phyloP scores from a whole-genome alignment of 2,113 vertebrate genomes.

The Ariopsis seemanni region DNA sequence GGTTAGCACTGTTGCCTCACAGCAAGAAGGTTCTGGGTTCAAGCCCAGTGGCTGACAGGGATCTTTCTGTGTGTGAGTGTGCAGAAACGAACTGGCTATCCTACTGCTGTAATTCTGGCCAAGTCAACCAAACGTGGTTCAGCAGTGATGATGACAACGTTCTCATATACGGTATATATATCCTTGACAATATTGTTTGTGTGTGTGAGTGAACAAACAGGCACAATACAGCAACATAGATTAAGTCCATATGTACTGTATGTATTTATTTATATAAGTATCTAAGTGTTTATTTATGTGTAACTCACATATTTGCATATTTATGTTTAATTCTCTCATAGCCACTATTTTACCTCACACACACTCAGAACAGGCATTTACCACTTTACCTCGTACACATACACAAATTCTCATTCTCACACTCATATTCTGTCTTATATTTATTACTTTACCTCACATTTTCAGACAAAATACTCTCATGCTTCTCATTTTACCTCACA shows the following conservation, averaged over 20 bases:
- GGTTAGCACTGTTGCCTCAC: too few relatives aligned
- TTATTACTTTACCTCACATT: neutral
- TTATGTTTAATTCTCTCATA: neutral
- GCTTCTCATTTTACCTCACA: neutral
- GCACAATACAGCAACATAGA: neutral
- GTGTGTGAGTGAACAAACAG: neutral
- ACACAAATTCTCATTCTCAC: neutral
- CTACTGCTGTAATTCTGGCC: too few relatives aligned
- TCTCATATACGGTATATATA: neutral
- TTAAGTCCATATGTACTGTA: neutral
- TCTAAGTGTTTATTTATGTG: neutral
- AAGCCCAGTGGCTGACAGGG: too few relatives aligned
- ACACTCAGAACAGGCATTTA: neutral
- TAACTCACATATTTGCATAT: neutral
- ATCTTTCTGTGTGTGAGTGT: too few relatives aligned
- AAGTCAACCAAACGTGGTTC: too few relatives aligned
- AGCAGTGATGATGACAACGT: too few relatives aligned
- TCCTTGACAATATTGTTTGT: neutral
- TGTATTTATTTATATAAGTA: neutral
- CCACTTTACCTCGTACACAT: neutral
- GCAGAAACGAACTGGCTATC: too few relatives aligned
- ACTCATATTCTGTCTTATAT: neutral
- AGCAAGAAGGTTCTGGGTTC: too few relatives aligned
- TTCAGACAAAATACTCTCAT: neutral
- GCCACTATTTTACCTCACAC: neutral